Evolutionary conservation across 2,797 vertebrate species (phyloP), one percentile per base, ranked within the genome.

Genomic region (Octomys mimax): DNA sequence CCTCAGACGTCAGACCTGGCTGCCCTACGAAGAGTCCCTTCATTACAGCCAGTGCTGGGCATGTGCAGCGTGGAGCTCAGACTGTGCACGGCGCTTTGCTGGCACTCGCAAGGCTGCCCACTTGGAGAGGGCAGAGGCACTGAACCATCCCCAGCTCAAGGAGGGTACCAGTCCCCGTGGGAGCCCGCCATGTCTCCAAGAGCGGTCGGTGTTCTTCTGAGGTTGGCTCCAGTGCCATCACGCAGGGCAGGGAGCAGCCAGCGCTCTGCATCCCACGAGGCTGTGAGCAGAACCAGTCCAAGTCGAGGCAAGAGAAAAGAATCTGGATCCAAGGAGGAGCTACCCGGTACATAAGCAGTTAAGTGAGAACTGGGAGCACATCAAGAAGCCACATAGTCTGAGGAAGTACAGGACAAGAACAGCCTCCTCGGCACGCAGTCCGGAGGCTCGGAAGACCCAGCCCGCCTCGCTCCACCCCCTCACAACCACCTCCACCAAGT

Each of bases 361-460:
- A 98, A 98, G 97, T 95, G 98, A 98, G 98, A 98, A 97, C 98
- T 98, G 97, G 98, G 98, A 98, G 97, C 97, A 98, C 98, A 98
- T 98, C 94, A 97, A 98, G 98, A 98, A 97, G 98, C 94, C 98
- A 96, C 98, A 98, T 95, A 98, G 97, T 98, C 97, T 96, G 97
- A 97, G 95, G 96, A 96, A 95, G 98, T 94, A 96, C 97, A 84
- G 86, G 95, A 80, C 95, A 95, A 96, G 94, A 95, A 85, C 97
- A 94, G 97, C 94, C 96, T 92, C 97, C 87, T 94, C 96, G 97
- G 84, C 94, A 91, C 61, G 6, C 87, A 95, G 98, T 96, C 95
- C 71, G 88, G 73, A 96, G 97, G 87, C 93, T 59, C 54, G 21
- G 90, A 79, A 92, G 73, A 95, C n/a, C 73, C 42, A 46, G 73